A percentile compares a stretch with the other conserved stretches of the same genome.
Evolutionary conservation across 1,140 invertebrate species (phyloP).

Genomic region (Lepidotrigona ventralis): DNA sequence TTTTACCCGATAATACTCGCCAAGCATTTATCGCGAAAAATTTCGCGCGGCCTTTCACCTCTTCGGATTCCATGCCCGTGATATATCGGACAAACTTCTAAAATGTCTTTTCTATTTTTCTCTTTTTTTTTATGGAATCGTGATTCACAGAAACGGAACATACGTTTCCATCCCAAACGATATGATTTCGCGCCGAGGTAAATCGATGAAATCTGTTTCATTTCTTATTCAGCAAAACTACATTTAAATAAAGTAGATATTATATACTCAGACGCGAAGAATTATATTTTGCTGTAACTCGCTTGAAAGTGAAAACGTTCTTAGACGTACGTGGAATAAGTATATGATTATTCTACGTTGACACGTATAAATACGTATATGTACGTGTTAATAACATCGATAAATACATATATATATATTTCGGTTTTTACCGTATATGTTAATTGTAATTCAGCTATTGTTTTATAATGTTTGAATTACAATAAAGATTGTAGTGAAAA

Average conservation of each 20-base stretch:
- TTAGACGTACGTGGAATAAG: too few species aligned
- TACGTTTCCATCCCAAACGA: neutral
- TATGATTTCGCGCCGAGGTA: neutral
- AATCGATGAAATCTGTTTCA: neutral
- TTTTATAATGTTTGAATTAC: too few species aligned
- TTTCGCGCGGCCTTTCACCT: neutral
- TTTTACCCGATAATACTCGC: neutral
- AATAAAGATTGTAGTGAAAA: too few species aligned
- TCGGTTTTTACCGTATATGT: too few species aligned
- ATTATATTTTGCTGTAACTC: neutral
- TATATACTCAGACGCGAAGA: neutral
- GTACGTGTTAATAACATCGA: too few species aligned
- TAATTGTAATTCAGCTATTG: too few species aligned
- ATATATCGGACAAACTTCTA: neutral
- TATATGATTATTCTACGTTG: too few species aligned
- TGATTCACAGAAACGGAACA: neutral
- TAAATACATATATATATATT: too few species aligned
- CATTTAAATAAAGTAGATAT: neutral
- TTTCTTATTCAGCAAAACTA: neutral
- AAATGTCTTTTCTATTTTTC: neutral
- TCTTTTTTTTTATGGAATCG: neutral
- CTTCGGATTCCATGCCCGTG: too few species aligned
- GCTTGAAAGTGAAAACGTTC: neutral
- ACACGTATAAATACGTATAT: neutral
- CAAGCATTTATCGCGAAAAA: neutral